These are phyloP conservation scores for Gracilinanus agilis DNA, from an alignment of 2,113 vertebrate genomes.

Conservation along the genomic window DNA sequence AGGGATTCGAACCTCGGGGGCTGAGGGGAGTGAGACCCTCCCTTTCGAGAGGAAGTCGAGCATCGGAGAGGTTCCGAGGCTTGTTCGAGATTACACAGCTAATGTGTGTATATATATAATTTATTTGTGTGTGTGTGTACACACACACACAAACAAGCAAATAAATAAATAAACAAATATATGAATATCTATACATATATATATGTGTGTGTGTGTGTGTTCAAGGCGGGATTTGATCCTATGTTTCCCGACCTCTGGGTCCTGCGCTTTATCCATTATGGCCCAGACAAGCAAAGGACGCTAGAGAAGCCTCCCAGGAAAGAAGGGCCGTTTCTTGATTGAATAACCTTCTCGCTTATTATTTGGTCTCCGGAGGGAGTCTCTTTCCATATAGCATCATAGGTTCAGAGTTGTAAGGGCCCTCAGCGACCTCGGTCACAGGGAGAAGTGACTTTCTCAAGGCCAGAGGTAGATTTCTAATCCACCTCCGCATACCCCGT, in stretches of 20 bases:
- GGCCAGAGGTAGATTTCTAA: background rate
- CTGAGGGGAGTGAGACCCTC: background rate
- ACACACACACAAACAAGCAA: too few relatives aligned
- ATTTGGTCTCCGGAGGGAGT: background rate
- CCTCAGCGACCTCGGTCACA: background rate
- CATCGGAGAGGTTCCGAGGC: constrained; percentile 49
- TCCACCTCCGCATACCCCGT: background rate
- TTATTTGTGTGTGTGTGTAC: too few relatives aligned
- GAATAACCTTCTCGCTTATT: background rate
- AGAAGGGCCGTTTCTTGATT: background rate
- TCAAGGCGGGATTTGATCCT: background rate
- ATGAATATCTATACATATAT: too few relatives aligned
- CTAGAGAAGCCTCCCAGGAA: background rate
- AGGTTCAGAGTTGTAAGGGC: background rate
- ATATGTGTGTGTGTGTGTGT: too few relatives aligned
- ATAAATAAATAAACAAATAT: too few relatives aligned
- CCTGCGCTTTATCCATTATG: background rate
- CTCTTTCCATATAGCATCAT: background rate
- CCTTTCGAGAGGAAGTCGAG: background rate
- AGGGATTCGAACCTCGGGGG: background rate
- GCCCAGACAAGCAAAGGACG: background rate
- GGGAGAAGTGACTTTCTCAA: background rate
- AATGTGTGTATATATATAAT: too few relatives aligned
- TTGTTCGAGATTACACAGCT: background rate
- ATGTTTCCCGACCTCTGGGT: background rate